Evolutionary conservation across 2,113 vertebrate species (phyloP).

Genomic region (Plectropomus leopardus): DNA sequence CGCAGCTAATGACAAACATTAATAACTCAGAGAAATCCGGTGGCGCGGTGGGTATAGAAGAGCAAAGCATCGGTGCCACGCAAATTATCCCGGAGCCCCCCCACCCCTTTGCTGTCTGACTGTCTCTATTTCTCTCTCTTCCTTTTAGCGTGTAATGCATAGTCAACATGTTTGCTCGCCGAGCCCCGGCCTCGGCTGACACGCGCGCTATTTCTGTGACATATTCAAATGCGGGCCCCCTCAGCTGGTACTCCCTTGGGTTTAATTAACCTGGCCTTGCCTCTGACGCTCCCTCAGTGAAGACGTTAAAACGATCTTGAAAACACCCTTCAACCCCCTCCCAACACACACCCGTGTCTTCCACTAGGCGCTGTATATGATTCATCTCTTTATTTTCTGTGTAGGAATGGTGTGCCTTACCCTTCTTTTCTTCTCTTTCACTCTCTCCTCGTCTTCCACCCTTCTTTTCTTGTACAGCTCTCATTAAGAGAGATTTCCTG

Average conservation of each 20-base stretch:
- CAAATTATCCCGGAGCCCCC: constrained; percentile 64
- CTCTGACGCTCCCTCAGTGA: constrained; percentile 80
- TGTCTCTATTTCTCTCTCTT: constrained; percentile 57
- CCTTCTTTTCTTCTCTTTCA: constrained; percentile 62
- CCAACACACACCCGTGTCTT: constrained; percentile 43
- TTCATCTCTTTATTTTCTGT: constrained; percentile 61
- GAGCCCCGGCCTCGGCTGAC: constrained; percentile 69
- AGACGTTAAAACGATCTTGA: constrained; percentile 82
- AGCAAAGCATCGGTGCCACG: constrained; percentile 53
- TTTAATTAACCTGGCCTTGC: constrained; percentile 88
- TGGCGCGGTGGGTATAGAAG: constrained; percentile 57
- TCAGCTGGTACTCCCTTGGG: constrained; percentile 75
- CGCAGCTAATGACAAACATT: constrained; percentile 84
- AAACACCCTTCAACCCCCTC: constrained; percentile 69
- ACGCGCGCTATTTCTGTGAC: constrained; percentile 81
- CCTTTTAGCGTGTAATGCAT: constrained; percentile 70
- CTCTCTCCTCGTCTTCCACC: constrained; percentile 65
- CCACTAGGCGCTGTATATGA: constrained; percentile 50
- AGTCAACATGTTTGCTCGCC: constrained; percentile 82
- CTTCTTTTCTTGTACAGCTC: constrained; percentile 66
- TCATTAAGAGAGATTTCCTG: constrained; percentile 79
- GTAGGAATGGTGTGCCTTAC: constrained; percentile 58
- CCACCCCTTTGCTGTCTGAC: constrained; percentile 50
- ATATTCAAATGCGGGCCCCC: constrained; percentile 81
- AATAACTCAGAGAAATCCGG: constrained; percentile 80